These are phyloP conservation scores for Cranoglanis bouderius DNA, from an alignment of 2,113 vertebrate genomes.

Conservation along the genomic window DNA sequence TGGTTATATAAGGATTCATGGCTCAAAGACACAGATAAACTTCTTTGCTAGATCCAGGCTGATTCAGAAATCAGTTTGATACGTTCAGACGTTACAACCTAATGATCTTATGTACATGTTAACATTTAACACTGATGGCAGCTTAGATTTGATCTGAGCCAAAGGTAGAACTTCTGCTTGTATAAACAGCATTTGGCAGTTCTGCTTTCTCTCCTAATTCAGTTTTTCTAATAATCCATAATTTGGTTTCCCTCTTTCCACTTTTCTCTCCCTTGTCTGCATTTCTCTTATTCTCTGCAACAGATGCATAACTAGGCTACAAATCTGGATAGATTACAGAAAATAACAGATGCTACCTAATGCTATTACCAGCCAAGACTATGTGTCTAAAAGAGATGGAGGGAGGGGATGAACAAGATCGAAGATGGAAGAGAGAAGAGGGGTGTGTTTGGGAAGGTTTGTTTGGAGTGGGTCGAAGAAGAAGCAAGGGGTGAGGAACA, in stretches of 20 bases:
- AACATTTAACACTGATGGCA: neutral
- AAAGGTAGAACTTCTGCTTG: neutral
- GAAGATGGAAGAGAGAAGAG: constrained; percentile 2
- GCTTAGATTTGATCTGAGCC: neutral
- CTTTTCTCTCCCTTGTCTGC: neutral
- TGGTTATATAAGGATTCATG: too few species aligned
- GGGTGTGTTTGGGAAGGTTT: neutral
- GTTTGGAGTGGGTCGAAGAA: neutral
- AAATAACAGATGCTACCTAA: constrained; percentile 35
- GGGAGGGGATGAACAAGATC: neutral
- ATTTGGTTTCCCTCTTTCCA: neutral
- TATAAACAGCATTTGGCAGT: neutral
- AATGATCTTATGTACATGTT: neutral
- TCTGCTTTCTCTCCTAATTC: neutral
- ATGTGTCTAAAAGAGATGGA: neutral
- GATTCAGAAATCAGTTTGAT: too few species aligned
- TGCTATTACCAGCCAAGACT: constrained; percentile 19
- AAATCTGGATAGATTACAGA: constrained; percentile 23
- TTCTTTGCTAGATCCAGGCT: too few species aligned
- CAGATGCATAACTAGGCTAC: constrained; percentile 26
- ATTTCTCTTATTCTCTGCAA: neutral
- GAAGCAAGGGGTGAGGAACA: too few species aligned
- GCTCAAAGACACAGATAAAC: too few species aligned
- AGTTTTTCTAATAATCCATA: neutral
- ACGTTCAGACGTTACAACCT: too few species aligned